Base-by-base conservation (phyloP, 2,888 invertebrate genomes). In the Agrochola lychnidis region DNA sequence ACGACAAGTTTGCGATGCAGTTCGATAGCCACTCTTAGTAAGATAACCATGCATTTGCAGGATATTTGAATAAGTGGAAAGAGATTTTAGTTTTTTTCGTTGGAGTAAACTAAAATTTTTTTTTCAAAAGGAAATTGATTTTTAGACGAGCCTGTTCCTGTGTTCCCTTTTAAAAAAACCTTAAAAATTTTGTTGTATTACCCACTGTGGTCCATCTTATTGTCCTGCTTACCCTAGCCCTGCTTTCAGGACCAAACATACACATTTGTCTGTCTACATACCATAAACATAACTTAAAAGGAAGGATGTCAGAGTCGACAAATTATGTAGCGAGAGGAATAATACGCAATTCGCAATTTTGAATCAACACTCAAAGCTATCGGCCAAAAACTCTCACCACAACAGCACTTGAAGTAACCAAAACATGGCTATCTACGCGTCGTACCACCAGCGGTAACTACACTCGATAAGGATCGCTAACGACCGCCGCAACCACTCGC, bases 1-100 rank as follows among this genome's bases (percentile, higher is more conserved):
- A 83, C 85, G 73, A 85, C 75, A 83, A 87, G 73, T 81, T 88
- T 45, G 80, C 70, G 30, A 82, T 79, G 80, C 79, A 83, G 78
- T 76, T 81, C 78, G 67, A 84, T 81, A 78, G 79, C 59, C 68
- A 30, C 76, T 73, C 25, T 76, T 72, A 66, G 62, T 74, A 61
- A 51, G 62, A 79, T 76, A 78, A 73, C 80, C 75, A 82, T n/a
- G 73, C 40, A 67, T 71, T 81, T 66, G n/a, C 53, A 62, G 30
- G 64, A 56, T 66, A 76, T 76, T 64, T 66, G 45, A 66, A 67
- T 63, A n/a, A 25, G 56, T 45, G 7, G n/a, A 56, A 70, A 57
- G 0, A 30, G 5, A 61, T 61, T 36, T 25, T 1, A 22, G 1
- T 42, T 66, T 42, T 66, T 36, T 25, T 48, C 1, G 1, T 25